Percentiles rank a stretch among this genome's conserved stretches.
phyloP scores from a whole-genome alignment of 2,888 invertebrate species.

The Lepidocyrtinus sp. region DNA sequence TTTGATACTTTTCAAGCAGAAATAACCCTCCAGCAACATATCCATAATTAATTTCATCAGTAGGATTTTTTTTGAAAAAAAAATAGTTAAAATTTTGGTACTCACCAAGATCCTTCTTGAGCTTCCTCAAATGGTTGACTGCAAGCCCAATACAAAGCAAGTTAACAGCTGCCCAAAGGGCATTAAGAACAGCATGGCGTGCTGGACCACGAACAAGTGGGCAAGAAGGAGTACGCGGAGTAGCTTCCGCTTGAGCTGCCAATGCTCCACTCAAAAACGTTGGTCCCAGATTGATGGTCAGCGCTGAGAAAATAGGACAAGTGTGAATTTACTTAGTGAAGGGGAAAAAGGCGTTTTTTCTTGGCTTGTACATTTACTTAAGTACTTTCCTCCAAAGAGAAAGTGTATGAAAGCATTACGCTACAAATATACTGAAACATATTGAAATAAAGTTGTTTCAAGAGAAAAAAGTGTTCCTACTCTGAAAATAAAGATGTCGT shows the following conservation, averaged over 20 bases:
- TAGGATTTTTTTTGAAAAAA: no score
- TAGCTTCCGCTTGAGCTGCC: constrained; percentile 78
- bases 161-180: constrained; percentile 91
- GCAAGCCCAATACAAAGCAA: constrained; percentile 88
- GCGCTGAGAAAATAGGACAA: constrained; percentile 55
- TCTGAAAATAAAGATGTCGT: neutral
- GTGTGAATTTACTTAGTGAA: neutral
- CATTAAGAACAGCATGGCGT: constrained; percentile 91
- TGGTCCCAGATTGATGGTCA: constrained; percentile 80
- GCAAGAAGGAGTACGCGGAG: constrained; percentile 74
- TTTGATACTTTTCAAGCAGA: no score
- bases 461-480: neutral
- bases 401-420: neutral
- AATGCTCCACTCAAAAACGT: constrained; percentile 88
- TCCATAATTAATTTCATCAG: no score
- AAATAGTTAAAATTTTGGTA: no score
- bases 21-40: no score
- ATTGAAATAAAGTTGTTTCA: constrained; percentile 3
- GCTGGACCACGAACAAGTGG: constrained; percentile 90
- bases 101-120: constrained; percentile 81
- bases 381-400: neutral
- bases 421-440: neutral
- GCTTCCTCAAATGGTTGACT: constrained; percentile 83
- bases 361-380: neutral
- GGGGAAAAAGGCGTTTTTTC: constrained; percentile 6